phyloP scores from a whole-genome alignment of 2,888 invertebrate species.

The Imbricaverruca yamaguchii region DNA sequence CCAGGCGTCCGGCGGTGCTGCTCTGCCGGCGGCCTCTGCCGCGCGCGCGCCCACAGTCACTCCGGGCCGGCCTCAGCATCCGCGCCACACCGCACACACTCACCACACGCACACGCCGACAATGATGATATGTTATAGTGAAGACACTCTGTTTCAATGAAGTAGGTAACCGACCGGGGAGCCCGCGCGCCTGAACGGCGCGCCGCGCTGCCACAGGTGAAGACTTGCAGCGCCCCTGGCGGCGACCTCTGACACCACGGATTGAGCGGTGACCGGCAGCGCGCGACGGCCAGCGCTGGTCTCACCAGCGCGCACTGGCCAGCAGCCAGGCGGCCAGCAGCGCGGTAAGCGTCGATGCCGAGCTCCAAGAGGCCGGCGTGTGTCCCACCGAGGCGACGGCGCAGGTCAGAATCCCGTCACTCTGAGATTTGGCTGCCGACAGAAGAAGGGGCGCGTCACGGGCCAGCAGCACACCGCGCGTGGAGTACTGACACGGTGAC shows the following conservation, averaged over 20 bases:
- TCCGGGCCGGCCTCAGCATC: too few species aligned
- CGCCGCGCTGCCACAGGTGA: too few species aligned
- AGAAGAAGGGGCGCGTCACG: background rate
- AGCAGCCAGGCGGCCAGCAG: constrained; percentile 13
- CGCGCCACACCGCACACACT: background rate
- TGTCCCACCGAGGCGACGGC: background rate
- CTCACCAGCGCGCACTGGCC: background rate
- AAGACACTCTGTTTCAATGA: constrained; percentile 21
- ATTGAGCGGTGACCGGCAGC: too few species aligned
- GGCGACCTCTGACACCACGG: too few species aligned
- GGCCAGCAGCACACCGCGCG: too few species aligned
- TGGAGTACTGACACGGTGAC: too few species aligned
- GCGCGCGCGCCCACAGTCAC: background rate
- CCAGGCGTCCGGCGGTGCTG: background rate
- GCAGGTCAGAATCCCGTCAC: background rate
- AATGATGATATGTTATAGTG: constrained; percentile 22
- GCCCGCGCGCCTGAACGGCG: background rate
- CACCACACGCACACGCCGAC: background rate
- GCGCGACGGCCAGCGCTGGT: background rate
- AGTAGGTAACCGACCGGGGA: background rate
- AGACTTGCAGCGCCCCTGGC: too few species aligned
- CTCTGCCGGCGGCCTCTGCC: background rate
- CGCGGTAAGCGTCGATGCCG: background rate
- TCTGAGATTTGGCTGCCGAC: background rate
- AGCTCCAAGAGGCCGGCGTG: background rate